Conservation (phyloP, 1,140 invertebrate genomes). For the Drosophila sucinea region DNA sequence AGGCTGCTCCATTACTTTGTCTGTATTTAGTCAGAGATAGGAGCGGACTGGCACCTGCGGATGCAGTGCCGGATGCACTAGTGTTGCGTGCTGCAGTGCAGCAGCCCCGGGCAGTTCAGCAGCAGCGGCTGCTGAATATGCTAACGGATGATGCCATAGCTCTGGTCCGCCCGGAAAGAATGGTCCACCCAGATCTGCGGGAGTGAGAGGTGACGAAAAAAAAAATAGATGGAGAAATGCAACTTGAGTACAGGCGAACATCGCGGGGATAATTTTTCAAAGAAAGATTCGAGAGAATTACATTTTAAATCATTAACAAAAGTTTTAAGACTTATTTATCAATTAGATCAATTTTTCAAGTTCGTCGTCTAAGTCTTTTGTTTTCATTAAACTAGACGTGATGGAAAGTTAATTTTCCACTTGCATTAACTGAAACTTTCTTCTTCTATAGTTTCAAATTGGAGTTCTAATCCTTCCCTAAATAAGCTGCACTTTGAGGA, state of each 20-base stretch:
- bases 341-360: constrained; percentile 24
- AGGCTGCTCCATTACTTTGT: constrained; percentile 86
- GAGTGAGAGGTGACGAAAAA: constrained; percentile 38
- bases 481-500: constrained; percentile 3
- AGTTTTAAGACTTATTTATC: constrained; percentile 2
- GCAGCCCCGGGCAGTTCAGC: constrained; percentile 90
- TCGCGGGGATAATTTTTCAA: constrained; percentile 24
- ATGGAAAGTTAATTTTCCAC: background rate
- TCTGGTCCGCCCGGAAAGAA: constrained; percentile 97
- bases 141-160: constrained; percentile 96
- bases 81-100: constrained; percentile 92
- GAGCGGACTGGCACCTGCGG: constrained; percentile 98
- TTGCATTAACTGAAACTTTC: background rate
- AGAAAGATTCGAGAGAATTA: constrained; percentile 59
- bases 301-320: background rate
- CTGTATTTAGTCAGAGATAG: constrained; percentile 98
- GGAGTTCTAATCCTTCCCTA: background rate
- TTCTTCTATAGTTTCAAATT: background rate
- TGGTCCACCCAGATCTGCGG: constrained; percentile 93
- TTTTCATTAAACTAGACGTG: constrained; percentile 15
- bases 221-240: constrained; percentile 28
- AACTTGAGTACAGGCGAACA: background rate
- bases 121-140: constrained; percentile 90
- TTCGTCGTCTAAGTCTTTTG: constrained; percentile 73
- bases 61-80: constrained; percentile 97